Percentiles rank a stretch among this genome's conserved stretches.
Conservation (phyloP, 2,888 invertebrate species). For the Morinoia aosen region DNA sequence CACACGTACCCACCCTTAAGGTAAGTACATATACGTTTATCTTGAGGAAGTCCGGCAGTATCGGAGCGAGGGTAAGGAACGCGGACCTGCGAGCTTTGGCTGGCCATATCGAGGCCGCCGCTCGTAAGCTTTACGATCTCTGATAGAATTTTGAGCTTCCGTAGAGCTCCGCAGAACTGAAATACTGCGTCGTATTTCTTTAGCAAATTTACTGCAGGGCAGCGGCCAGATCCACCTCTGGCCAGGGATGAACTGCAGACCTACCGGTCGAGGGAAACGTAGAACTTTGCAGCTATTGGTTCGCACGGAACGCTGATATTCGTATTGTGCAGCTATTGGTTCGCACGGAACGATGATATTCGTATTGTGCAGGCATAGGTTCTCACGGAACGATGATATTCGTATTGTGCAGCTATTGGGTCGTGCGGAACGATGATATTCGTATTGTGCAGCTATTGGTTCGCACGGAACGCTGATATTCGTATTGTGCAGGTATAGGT, state of each 20-base stretch:
- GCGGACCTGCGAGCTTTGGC: not conserved
- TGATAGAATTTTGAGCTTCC: slow-evolving; percentile 17
- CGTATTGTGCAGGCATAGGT: too few species aligned
- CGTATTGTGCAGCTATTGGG: not conserved
- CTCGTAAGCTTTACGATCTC: not conserved
- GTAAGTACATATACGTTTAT: not conserved
- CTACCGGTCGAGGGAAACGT: not conserved
- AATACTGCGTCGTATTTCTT: slow-evolving; percentile 10
- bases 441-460: too few species aligned
- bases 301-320: not conserved
- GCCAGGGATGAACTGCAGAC: not conserved
- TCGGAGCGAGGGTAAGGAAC: not conserved
- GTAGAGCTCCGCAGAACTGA: slow-evolving; percentile 10
- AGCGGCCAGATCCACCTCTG: not conserved
- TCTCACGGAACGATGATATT: too few species aligned
- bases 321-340: too few species aligned
- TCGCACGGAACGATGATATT: too few species aligned
- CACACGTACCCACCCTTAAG: not conserved
- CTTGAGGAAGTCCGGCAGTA: not conserved
- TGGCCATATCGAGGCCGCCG: not conserved
- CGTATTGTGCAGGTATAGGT: too few species aligned
- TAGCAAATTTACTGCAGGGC: not conserved
- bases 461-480: too few species aligned
- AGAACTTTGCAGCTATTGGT: not conserved
- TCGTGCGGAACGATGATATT: not conserved